These are phyloP conservation scores for Myotis findleyi DNA, from an alignment of 2,797 vertebrate genomes.

Conservation along the genomic window DNA sequence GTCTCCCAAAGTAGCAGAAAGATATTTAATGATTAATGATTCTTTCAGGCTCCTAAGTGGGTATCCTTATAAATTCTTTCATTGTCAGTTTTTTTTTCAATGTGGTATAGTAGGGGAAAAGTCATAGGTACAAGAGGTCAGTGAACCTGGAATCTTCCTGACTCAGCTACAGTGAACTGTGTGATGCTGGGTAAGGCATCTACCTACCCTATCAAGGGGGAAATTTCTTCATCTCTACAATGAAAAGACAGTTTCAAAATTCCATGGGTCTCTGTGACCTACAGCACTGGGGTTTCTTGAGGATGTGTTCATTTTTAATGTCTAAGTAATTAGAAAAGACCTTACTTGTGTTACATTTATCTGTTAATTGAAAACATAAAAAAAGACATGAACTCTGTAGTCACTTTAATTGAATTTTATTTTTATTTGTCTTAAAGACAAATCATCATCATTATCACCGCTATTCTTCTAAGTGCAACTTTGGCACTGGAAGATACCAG, in stretches of 20 bases:
- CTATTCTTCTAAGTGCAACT: not conserved
- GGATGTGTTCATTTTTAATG: not conserved
- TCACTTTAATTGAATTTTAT: slow-evolving; percentile 35
- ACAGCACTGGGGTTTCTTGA: not conserved
- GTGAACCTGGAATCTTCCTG: not conserved
- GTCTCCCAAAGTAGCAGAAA: not conserved
- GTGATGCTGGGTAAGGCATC: not conserved
- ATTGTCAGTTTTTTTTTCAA: not conserved
- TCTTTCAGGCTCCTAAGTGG: not conserved
- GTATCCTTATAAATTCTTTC: not conserved
- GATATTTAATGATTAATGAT: not conserved
- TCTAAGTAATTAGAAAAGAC: not conserved
- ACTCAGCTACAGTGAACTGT: not conserved
- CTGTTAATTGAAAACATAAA: not conserved
- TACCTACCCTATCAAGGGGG: not conserved
- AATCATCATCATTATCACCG: not conserved
- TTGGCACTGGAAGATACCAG: not conserved
- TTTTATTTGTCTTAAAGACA: slow-evolving; percentile 1
- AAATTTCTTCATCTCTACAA: not conserved
- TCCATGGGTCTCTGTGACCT: not conserved
- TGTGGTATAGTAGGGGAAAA: not conserved
- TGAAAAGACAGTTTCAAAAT: not conserved
- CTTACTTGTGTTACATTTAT: not conserved
- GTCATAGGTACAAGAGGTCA: not conserved
- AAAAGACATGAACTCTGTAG: not conserved